phyloP scores from a whole-genome alignment of 2,888 invertebrate species.

The Anthoptus insignis region DNA sequence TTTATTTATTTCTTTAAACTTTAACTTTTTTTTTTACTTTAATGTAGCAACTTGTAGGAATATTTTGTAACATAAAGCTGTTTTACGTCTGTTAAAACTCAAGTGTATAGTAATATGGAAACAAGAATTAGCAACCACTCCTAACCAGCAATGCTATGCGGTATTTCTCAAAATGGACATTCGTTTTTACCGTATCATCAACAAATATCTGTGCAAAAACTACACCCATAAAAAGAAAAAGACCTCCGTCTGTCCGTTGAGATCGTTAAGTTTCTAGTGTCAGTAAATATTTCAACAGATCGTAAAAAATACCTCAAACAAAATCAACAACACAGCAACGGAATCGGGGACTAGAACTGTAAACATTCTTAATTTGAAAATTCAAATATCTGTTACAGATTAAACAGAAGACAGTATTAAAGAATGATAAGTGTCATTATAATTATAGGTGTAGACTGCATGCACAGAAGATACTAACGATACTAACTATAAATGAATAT shows the following conservation, averaged over 20 bases:
- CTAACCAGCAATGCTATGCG: neutral
- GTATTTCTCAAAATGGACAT: neutral
- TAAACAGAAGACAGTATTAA: conserved; percentile 10
- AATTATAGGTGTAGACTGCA: too few species aligned
- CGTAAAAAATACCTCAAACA: conserved; percentile 4
- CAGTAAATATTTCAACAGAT: conserved; percentile 12
- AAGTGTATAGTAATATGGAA: neutral
- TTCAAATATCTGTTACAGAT: conserved; percentile 7
- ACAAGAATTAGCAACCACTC: neutral
- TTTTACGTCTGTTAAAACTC: neutral
- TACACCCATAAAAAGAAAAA: conserved; percentile 1
- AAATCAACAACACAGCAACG: neutral
- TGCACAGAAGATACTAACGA: too few species aligned
- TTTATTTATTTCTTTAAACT: too few species aligned
- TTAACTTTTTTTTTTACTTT: too few species aligned
- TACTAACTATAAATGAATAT: too few species aligned
- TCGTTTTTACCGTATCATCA: neutral
- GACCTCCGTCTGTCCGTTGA: conserved; percentile 4
- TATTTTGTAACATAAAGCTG: too few species aligned
- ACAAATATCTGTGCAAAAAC: neutral
- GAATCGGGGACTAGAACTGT: neutral
- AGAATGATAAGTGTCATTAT: too few species aligned
- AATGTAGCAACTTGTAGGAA: neutral
- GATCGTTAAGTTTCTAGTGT: conserved; percentile 6
- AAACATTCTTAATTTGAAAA: neutral